A percentile compares a stretch with the other conserved stretches of the same genome.
Conservation (phyloP, 2,797 vertebrate genomes). For the Chaunax sp. region DNA sequence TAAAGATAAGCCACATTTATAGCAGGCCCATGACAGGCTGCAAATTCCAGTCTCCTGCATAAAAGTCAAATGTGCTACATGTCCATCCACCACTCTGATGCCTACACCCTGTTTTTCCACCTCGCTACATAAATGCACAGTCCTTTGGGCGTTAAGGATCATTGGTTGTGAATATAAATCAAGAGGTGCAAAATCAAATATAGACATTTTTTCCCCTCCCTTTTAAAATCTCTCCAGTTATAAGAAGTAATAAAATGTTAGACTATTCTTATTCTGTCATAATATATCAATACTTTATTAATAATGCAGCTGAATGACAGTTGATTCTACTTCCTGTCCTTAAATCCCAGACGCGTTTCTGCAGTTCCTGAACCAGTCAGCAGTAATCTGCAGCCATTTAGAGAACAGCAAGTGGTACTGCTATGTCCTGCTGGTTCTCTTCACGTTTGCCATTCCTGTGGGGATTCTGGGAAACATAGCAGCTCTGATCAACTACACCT, state of each 20-base stretch:
- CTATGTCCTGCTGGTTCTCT: slow-evolving; percentile 79
- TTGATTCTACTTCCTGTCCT: slow-evolving; percentile 24
- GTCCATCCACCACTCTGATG: not conserved
- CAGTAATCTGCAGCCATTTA: slow-evolving; percentile 74
- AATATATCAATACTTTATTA: no score
- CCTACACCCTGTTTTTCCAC: no score
- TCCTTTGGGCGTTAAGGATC: no score
- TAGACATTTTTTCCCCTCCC: no score
- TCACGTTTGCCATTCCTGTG: slow-evolving; percentile 72
- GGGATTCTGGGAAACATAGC: slow-evolving; percentile 84
- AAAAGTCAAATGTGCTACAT: not conserved
- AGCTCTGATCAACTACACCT: slow-evolving; percentile 79
- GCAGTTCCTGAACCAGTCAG: slow-evolving; percentile 65
- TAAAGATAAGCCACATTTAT: not conserved
- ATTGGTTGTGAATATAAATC: no score
- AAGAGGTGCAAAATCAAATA: no score
- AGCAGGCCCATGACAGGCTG: no score
- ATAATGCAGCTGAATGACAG: not conserved
- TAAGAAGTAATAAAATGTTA: no score
- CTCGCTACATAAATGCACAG: no score
- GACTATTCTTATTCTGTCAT: no score
- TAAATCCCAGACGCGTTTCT: slow-evolving; percentile 39
- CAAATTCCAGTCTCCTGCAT: not conserved
- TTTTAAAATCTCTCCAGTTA: no score
- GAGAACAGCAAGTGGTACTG: slow-evolving; percentile 80